Base-by-base conservation (phyloP, 2,888 invertebrate species). In the Latrodectus elegans region DNA sequence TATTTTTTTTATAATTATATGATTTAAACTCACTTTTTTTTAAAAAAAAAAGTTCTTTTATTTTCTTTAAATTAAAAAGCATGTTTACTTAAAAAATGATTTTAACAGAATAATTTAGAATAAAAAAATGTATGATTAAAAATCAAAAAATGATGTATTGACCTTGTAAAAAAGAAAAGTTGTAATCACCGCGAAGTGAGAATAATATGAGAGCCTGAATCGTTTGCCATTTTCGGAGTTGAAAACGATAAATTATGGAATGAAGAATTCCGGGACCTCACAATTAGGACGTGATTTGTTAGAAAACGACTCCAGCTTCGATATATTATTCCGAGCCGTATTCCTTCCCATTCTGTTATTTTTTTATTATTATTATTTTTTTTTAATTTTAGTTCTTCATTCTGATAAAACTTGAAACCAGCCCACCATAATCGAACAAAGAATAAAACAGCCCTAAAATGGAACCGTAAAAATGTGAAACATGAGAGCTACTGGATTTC, bases 221-320 rank as follows among this genome's bases (percentile, higher is more conserved):
- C n/a, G 60, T 60, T 15, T 60, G 60, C 60, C 60, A 60, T n/a
- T 12, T 60, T 60, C n/a, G 6, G 12, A 60, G 10, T 15, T 0
- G n/a, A 60, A 60, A 60, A 60, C 60, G n/a, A 60, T 60, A 60
- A 60, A 60, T n/a, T 60, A 60, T 60, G 12, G 10, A 60, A 60
- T 60, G 12, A 60, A 60, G 12, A 15, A 60, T n/a, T 60, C n/a
- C 10, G 60, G 12, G n/a, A 60, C n/a, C 60, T 60, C 14, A n/a
- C 60, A 60, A 60, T 60, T 60, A 60, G 60, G n/a, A 60, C 60
- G 60, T 60, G 60, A 60, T 60, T 60, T 60, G 60, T n/a, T 60
- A n/a, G 60, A 60, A 60, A 60, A 60, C 12, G 60, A 60, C 12
- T 60, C n/a, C 60, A 60, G 0, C 38, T 38, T 38, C 38, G 38